These are phyloP conservation scores for Menidia beryllina DNA, from an alignment of 2,113 vertebrate species.

Conservation along the genomic window DNA sequence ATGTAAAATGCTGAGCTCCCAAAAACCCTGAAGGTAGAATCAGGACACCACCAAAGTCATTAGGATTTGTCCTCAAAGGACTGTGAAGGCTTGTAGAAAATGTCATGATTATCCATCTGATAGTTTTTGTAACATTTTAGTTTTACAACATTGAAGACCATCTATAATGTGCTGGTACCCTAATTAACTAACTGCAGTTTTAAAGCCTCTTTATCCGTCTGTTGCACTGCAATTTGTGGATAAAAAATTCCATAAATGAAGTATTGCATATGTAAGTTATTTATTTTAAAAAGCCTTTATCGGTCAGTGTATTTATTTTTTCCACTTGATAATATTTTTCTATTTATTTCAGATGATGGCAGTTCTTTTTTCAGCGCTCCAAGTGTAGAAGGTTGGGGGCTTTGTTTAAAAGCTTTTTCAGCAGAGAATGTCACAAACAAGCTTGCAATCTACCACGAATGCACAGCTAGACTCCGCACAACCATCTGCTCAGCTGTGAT, in stretches of 20 bases:
- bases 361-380: no score
- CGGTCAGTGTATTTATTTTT: no score
- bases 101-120: neutral
- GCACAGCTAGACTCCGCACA: neutral
- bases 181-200: neutral
- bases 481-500: neutral
- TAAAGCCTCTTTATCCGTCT: neutral
- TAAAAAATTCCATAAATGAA: no score
- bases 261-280: no score
- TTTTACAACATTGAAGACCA: neutral
- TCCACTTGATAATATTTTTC: no score
- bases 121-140: neutral
- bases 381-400: no score
- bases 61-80: neutral
- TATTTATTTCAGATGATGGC: no score
- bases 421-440: neutral
- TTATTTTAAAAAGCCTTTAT: no score
- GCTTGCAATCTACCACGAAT: neutral
- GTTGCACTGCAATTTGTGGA: no score
- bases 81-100: neutral
- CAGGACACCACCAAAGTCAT: neutral
- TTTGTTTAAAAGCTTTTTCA: neutral
- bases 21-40: neutral
- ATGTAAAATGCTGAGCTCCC: neutral
- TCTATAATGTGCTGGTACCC: neutral